Evolutionary conservation across 2,888 invertebrate genomes (phyloP).

Genomic region (Leucophenga maculata): DNA sequence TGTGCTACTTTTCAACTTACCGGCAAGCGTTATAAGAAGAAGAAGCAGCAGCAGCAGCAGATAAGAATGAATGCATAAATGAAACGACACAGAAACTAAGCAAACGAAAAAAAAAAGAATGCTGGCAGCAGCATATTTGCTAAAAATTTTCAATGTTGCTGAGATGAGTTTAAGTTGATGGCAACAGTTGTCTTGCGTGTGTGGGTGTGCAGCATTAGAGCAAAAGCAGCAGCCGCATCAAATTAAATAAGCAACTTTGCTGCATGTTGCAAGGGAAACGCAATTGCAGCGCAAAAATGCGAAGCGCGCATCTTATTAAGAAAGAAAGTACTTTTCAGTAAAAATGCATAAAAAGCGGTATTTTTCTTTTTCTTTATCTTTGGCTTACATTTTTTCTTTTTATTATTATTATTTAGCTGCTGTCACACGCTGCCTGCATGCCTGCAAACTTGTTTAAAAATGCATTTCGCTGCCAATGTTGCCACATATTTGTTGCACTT

Average conservation of each 20-base stretch:
- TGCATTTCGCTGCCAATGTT: conserved; percentile 24
- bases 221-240: conserved; percentile 43
- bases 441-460: conserved; percentile 13
- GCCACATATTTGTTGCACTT: conserved; percentile 9
- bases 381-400: conserved; percentile 2
- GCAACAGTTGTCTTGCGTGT: conserved; percentile 61
- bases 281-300: conserved; percentile 17
- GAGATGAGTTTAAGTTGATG: conserved; percentile 39
- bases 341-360: conserved; percentile 1
- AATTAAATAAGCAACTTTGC: no score
- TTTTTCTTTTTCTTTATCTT: conserved; percentile 8
- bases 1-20: conserved; percentile 53
- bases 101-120: conserved; percentile 30
- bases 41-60: no score
- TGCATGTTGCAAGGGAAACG: conserved; percentile 18
- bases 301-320: conserved; percentile 24
- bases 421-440: neutral
- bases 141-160: conserved; percentile 8
- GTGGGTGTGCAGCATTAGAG: conserved; percentile 32
- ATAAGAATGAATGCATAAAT: neutral
- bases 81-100: conserved; percentile 37
- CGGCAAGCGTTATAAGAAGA: neutral
- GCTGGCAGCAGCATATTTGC: no score
- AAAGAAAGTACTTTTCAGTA: conserved; percentile 56
- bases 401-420: conserved; percentile 16